A percentile compares a stretch with the other conserved stretches of the same genome.
These are phyloP conservation scores for Cyclina sinensis DNA, from an alignment of 1,140 invertebrate species.

Conservation along the genomic window DNA sequence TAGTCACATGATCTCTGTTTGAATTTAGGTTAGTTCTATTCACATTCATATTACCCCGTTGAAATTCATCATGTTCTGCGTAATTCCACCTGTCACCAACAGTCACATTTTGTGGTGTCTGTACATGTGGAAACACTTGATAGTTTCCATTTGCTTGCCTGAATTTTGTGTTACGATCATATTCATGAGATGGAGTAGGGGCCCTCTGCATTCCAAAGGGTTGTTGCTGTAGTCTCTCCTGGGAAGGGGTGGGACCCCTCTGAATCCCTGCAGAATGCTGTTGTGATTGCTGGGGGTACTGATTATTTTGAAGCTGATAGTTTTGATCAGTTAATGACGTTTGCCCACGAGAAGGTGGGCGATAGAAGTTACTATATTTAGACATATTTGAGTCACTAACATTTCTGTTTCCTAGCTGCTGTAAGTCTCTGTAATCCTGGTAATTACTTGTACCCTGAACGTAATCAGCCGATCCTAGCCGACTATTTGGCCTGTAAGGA, in stretches of 20 bases:
- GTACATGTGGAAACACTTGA: slow-evolving; percentile 9
- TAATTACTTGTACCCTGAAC: slow-evolving; percentile 50
- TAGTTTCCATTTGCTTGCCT: slow-evolving; percentile 29
- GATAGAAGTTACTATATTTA: slow-evolving; percentile 57
- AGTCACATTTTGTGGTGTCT: slow-evolving; percentile 35
- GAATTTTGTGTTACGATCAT: slow-evolving; percentile 17
- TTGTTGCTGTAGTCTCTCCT: slow-evolving; percentile 24
- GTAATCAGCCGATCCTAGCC: slow-evolving; percentile 25
- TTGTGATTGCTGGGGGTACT: background rate
- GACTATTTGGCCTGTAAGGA: slow-evolving; percentile 60
- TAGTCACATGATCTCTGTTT: slow-evolving; percentile 45
- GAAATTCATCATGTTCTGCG: slow-evolving; percentile 19
- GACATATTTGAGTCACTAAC: slow-evolving; percentile 57
- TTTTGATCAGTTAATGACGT: background rate
- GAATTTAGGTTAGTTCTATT: slow-evolving; percentile 32
- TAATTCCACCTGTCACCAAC: slow-evolving; percentile 27
- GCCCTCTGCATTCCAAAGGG: slow-evolving; percentile 22
- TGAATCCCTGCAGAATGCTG: background rate
- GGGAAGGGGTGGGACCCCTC: slow-evolving; percentile 40
- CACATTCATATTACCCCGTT: slow-evolving; percentile 23
- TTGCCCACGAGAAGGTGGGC: slow-evolving; percentile 53
- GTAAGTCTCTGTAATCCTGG: slow-evolving; percentile 59
- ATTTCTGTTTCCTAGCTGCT: background rate
- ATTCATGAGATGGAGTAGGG: slow-evolving; percentile 13
- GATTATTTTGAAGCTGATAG: background rate